Conservation (phyloP, 2,113 vertebrate species). For the Poicephalus gulielmi region DNA sequence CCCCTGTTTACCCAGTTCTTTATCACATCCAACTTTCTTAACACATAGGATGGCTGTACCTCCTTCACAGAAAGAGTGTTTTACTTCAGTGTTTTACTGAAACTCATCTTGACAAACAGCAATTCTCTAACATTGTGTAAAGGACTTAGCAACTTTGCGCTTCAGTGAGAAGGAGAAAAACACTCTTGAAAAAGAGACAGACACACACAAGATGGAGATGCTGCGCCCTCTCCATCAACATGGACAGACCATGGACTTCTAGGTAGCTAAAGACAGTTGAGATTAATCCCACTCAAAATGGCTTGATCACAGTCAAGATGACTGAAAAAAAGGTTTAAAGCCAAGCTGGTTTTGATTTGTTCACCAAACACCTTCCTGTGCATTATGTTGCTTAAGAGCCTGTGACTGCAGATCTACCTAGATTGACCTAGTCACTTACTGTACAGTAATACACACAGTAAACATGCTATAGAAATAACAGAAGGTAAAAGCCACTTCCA, state of each 20-base stretch:
- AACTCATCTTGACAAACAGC: neutral
- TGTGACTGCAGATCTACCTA: neutral
- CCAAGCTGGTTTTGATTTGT: neutral
- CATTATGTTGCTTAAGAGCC: neutral
- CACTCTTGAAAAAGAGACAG: neutral
- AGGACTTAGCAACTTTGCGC: neutral
- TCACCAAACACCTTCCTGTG: neutral
- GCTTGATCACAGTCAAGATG: neutral
- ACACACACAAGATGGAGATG: neutral
- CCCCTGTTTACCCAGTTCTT: neutral
- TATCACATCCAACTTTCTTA: neutral
- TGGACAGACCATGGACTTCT: neutral
- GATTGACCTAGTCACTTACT: neutral
- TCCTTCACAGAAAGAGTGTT: neutral
- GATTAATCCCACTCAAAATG: neutral
- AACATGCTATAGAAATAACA: neutral
- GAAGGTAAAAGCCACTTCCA: neutral
- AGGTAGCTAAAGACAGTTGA: neutral
- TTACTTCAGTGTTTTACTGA: neutral
- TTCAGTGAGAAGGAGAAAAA: neutral
- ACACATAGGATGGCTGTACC: neutral
- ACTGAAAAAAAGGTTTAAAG: neutral
- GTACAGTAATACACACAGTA: neutral
- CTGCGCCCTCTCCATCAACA: accelerated
- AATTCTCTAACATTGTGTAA: accelerated